Conservation (phyloP, 2,113 vertebrate species). For the Phylloscopus trochilus region DNA sequence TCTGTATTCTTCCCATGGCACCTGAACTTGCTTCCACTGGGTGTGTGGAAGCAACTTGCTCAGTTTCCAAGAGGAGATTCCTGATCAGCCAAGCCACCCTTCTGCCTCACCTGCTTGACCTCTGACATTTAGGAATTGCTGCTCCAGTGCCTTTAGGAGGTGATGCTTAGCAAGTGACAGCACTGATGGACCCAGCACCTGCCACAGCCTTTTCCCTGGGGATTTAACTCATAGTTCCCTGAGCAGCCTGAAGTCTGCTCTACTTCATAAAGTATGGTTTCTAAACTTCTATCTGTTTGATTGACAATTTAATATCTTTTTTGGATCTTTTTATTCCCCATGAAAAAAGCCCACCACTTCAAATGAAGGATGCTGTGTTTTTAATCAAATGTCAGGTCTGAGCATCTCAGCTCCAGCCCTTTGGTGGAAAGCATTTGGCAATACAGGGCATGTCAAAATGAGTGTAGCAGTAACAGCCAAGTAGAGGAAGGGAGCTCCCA, state of each 20-base stretch:
- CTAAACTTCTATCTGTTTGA: background rate
- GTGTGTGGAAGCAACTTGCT: too few species aligned
- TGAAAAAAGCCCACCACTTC: background rate
- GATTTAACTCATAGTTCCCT: background rate
- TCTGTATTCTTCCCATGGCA: background rate
- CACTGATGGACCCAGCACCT: background rate
- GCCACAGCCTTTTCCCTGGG: background rate
- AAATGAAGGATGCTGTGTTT: background rate
- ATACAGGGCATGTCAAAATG: background rate
- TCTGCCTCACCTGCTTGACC: background rate
- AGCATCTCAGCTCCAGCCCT: background rate
- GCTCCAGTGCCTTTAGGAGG: background rate
- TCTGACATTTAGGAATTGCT: background rate
- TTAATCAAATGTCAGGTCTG: constrained; percentile 1
- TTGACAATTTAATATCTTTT: constrained; percentile 15
- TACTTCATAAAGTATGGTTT: background rate
- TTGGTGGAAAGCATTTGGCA: background rate
- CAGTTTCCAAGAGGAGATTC: background rate
- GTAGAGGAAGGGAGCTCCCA: background rate
- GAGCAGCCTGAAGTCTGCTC: background rate
- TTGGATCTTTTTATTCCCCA: background rate
- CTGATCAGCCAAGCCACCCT: background rate
- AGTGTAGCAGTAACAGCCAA: background rate
- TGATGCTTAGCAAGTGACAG: background rate
- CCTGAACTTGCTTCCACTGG: background rate